Conservation (phyloP, 1,140 invertebrate genomes). For the Probaryconus sp. region DNA sequence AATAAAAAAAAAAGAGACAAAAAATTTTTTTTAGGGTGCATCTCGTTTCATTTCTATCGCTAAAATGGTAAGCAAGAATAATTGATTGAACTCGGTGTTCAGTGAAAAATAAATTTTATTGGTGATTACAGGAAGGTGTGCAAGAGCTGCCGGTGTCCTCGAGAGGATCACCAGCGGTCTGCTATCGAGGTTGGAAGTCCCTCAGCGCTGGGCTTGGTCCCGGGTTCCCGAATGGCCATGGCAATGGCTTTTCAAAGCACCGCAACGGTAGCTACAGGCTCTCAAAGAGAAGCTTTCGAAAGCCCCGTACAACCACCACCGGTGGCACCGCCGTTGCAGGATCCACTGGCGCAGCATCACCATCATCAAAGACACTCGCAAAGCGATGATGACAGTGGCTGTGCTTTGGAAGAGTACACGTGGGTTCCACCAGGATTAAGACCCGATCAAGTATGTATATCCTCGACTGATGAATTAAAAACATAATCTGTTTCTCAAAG, state of each 20-base stretch:
- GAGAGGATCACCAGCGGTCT: slow-evolving; percentile 80
- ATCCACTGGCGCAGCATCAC: slow-evolving; percentile 70
- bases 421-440: slow-evolving; percentile 97
- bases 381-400: slow-evolving; percentile 97
- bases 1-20: no score
- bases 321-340: slow-evolving; percentile 68
- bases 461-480: background rate
- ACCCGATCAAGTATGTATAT: slow-evolving; percentile 91
- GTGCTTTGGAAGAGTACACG: slow-evolving; percentile 97
- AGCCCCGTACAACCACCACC: slow-evolving; percentile 72
- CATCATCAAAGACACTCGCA: slow-evolving; percentile 93
- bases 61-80: no score
- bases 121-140: slow-evolving; percentile 85
- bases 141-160: slow-evolving; percentile 84
- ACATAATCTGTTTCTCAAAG: no score
- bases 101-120: no score
- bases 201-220: slow-evolving; percentile 65
- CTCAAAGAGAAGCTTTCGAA: slow-evolving; percentile 73
- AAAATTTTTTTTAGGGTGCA: no score
- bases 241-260: slow-evolving; percentile 73
- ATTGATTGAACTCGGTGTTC: no score
- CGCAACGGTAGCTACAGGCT: slow-evolving; percentile 47
- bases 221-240: slow-evolving; percentile 73
- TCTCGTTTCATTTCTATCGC: no score
- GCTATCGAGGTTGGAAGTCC: slow-evolving; percentile 65